phyloP scores from a whole-genome alignment of 1,140 invertebrate genomes.

The Trachelipus rathkii region DNA sequence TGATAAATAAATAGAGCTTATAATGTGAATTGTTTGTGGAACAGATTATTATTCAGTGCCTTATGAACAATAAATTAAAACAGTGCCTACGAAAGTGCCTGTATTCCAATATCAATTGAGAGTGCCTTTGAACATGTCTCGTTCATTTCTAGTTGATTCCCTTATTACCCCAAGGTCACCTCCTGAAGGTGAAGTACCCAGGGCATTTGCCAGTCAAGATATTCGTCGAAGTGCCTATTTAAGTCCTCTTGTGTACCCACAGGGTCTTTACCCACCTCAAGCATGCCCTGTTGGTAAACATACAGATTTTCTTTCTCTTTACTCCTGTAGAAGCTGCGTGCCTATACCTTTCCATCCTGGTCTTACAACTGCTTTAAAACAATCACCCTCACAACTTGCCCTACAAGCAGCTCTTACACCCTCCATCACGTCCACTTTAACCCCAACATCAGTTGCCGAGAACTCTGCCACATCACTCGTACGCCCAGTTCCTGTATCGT shows the following conservation, averaged over 20 bases:
- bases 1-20: too few relatives aligned
- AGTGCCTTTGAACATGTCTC: conserved; percentile 39
- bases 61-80: not conserved
- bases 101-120: not conserved
- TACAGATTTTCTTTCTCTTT: conserved; percentile 33
- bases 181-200: conserved; percentile 22
- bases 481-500: conserved; percentile 34
- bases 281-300: conserved; percentile 36
- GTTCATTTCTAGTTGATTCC: conserved; percentile 48
- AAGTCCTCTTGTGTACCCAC: conserved; percentile 33
- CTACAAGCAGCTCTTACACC: conserved; percentile 20
- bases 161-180: conserved; percentile 41
- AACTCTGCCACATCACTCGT: conserved; percentile 28
- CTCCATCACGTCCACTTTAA: conserved; percentile 17
- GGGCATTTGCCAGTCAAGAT: conserved; percentile 29
- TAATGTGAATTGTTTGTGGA: too few relatives aligned
- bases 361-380: not conserved
- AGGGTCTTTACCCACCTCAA: conserved; percentile 21
- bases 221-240: conserved; percentile 30
- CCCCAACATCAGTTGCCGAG: conserved; percentile 21
- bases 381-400: not conserved
- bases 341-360: conserved; percentile 32
- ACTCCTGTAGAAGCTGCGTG: conserved; percentile 38
- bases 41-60: not conserved
- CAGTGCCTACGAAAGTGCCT: not conserved